Conservation (phyloP, 2,888 invertebrate genomes). For the Cryptus viduatorius region DNA sequence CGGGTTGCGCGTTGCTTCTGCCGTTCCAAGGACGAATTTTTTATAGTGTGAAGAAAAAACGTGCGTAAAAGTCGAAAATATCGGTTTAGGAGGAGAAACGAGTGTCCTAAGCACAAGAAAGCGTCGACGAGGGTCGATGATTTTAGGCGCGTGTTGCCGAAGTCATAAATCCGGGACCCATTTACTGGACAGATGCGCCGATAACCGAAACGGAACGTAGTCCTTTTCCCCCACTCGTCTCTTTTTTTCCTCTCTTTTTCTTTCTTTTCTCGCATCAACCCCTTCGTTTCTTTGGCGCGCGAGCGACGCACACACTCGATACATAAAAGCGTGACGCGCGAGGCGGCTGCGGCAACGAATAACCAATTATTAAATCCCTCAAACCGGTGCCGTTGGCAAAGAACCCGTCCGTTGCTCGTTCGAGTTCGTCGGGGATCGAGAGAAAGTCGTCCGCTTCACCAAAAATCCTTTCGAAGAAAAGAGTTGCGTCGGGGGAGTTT, state of each 20-base stretch:
- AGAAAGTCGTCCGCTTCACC: slow-evolving; percentile 22
- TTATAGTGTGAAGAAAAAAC: background rate
- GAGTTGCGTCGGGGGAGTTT: background rate
- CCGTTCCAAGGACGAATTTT: background rate
- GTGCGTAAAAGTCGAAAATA: background rate
- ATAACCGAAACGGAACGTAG: slow-evolving; percentile 74
- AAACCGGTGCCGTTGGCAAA: slow-evolving; percentile 21
- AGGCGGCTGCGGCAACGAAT: slow-evolving; percentile 26
- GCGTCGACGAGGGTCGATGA: slow-evolving; percentile 75
- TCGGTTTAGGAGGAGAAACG: background rate
- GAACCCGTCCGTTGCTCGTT: background rate
- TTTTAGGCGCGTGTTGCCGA: slow-evolving; percentile 79
- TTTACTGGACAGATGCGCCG: slow-evolving; percentile 83
- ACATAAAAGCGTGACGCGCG: slow-evolving; percentile 40
- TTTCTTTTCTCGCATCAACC: slow-evolving; percentile 23
- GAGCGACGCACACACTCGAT: slow-evolving; percentile 18
- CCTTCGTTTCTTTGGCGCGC: slow-evolving; percentile 20
- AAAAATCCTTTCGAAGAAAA: slow-evolving; percentile 13
- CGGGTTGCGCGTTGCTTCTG: slow-evolving; percentile 2
- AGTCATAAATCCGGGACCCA: slow-evolving; percentile 81
- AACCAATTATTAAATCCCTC: slow-evolving; percentile 57
- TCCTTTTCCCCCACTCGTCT: slow-evolving; percentile 54
- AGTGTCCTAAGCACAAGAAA: background rate
- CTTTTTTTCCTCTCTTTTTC: slow-evolving; percentile 9
- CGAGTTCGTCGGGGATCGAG: background rate